Evolutionary conservation across 2,888 invertebrate species (phyloP).

Genomic region (Holacanthella duospinosa): DNA sequence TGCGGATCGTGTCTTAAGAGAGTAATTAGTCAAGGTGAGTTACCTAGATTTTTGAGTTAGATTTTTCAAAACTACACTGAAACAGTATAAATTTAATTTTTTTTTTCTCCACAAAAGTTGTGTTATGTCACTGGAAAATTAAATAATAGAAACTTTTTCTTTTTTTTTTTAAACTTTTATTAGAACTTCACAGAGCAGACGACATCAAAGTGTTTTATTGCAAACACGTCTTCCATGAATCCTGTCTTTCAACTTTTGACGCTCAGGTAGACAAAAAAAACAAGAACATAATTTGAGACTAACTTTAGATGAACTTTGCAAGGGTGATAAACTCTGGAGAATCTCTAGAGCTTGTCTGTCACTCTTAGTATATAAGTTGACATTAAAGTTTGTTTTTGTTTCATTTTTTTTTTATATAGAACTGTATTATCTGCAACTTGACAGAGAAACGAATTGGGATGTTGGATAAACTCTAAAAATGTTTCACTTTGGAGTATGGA

Average conservation of each 20-base stretch:
- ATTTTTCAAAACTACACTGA: background rate
- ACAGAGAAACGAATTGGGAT: slow-evolving; percentile 32
- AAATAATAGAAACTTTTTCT: too few relatives aligned
- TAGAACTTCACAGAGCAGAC: slow-evolving; percentile 57
- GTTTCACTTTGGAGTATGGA: background rate
- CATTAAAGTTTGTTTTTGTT: background rate
- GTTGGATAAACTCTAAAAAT: slow-evolving; percentile 32
- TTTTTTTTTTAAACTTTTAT: slow-evolving; percentile 38
- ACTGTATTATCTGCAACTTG: slow-evolving; percentile 48
- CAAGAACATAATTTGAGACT: background rate
- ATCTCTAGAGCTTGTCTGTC: too few relatives aligned
- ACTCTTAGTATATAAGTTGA: too few relatives aligned
- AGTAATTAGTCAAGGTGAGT: slow-evolving; percentile 57
- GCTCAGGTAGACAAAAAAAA: slow-evolving; percentile 25
- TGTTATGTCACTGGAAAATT: too few relatives aligned
- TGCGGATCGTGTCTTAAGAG: slow-evolving; percentile 70
- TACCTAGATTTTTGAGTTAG: background rate
- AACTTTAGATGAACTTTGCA: too few relatives aligned
- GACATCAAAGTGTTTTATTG: slow-evolving; percentile 76
- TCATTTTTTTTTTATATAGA: slow-evolving; percentile 43
- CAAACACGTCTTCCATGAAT: slow-evolving; percentile 77
- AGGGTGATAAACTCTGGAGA: background rate
- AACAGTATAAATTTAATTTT: slow-evolving; percentile 5
- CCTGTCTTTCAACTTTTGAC: slow-evolving; percentile 53
- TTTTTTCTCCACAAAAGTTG: too few relatives aligned